These are phyloP conservation scores for Ptilonorhynchus violaceus DNA, from an alignment of 2,113 vertebrate genomes.

Conservation along the genomic window DNA sequence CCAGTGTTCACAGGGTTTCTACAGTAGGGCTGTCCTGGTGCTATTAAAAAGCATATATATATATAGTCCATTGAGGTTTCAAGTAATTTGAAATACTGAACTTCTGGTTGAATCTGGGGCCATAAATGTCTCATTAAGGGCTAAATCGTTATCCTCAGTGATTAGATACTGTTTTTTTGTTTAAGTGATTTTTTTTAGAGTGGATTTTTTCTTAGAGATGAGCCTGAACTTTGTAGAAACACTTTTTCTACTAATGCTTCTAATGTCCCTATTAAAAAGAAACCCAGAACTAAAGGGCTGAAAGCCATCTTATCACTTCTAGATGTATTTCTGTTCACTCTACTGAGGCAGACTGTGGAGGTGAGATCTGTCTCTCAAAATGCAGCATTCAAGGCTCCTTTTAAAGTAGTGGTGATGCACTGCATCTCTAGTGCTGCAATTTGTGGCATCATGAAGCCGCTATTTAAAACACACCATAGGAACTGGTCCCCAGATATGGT, in stretches of 20 bases:
- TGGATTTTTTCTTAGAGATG: not conserved
- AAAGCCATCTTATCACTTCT: not conserved
- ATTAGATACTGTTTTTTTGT: not conserved
- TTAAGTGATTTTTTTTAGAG: not conserved
- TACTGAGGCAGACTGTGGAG: not conserved
- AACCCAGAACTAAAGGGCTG: not conserved
- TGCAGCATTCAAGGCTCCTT: not conserved
- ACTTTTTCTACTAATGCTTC: not conserved
- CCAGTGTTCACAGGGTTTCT: not conserved
- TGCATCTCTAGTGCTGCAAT: not conserved
- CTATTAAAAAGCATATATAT: not conserved
- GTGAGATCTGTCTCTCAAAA: not conserved
- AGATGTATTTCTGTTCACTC: not conserved
- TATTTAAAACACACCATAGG: not conserved
- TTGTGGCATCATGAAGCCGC: not conserved
- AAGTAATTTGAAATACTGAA: not conserved
- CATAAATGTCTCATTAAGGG: not conserved
- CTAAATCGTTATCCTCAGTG: not conserved
- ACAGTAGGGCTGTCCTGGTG: not conserved
- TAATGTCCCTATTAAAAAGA: not conserved
- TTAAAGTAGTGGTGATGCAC: fast-evolving
- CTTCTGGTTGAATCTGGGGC: not conserved
- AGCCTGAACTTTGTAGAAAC: not conserved
- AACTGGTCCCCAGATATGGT: not conserved
- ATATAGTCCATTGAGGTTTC: not conserved